Evolutionary conservation across 2,888 invertebrate genomes (phyloP), one percentile per base, ranked within the genome.

Genomic region (Hydroisotoma schaefferi): DNA sequence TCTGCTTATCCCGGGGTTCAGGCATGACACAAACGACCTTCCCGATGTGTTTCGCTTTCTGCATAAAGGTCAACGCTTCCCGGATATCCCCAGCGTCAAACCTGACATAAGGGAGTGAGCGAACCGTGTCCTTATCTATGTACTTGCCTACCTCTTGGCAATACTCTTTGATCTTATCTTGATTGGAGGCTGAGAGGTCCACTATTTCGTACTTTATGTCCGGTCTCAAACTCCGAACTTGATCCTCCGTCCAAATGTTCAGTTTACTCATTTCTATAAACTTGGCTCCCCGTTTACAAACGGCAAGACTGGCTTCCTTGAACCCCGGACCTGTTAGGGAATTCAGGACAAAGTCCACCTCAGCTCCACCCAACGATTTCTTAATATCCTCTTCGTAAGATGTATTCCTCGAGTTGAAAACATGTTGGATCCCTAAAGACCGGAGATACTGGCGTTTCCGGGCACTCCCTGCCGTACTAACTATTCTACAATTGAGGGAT

Each of bases 261-360:
- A 63, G 55, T 26, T 63, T 63, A n/a, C 59, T 55, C 55, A 63
- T 63, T 57, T 63, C 63, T 2, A 63, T 52, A 37, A 63, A 63
- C 12, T 48, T 23, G 1, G 53, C 63, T 8, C 48, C 57, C 10
- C 25, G 18, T 1, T 53, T 40, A 37, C 53, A 57, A 5, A 49
- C 48, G 18, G 37, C 29, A 10, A 63, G 37, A 2, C 59, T 28
- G 2, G 63, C 57, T 49, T 63, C 63, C 25, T 63, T 63, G 29
- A 63, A 63, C 1, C 57, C 57, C 23, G 57, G 48, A n/a, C 59
- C 47, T 18, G 63, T 63, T 8, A 63, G 44, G 1, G 63, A 59
- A 29, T 63, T 63, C 3, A 63, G 33, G 2, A 63, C 63, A 28
- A 60, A 43, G 23, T 56, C 56, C 2, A 63, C 59, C 22, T 56